Conservation (phyloP, 1,140 invertebrate species). For the Campoletis sonorensis region DNA sequence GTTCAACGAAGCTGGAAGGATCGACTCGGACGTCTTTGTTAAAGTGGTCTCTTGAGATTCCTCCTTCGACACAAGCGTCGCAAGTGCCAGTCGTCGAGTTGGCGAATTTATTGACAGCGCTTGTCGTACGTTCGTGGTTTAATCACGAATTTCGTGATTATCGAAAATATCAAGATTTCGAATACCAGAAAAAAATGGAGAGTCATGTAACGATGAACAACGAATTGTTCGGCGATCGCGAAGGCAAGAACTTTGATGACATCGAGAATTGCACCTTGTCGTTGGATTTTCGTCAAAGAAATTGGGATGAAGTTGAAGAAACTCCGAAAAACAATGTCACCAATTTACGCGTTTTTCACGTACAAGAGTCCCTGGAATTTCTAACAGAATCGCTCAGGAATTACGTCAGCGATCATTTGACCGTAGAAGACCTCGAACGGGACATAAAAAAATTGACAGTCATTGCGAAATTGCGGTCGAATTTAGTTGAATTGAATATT, state of each 20-base stretch:
- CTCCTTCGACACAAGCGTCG: background rate
- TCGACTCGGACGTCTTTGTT: slow-evolving; percentile 31
- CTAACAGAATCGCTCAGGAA: background rate
- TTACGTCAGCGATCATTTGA: background rate
- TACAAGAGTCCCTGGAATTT: background rate
- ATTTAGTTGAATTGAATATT: slow-evolving; percentile 15
- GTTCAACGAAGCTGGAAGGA: background rate
- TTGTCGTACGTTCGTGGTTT: slow-evolving; percentile 60
- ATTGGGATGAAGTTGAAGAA: background rate
- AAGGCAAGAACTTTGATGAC: background rate
- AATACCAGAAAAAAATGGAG: background rate
- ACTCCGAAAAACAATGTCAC: background rate
- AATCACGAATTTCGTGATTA: slow-evolving; percentile 29
- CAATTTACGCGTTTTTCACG: background rate
- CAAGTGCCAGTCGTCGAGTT: slow-evolving; percentile 30
- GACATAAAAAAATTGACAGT: background rate
- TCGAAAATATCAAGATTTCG: background rate
- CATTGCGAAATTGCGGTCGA: background rate
- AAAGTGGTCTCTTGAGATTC: slow-evolving; percentile 29
- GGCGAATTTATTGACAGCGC: slow-evolving; percentile 57
- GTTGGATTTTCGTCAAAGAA: slow-evolving; percentile 1
- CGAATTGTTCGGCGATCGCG: slow-evolving; percentile 23
- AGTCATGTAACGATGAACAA: background rate
- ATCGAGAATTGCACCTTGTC: slow-evolving; percentile 23
- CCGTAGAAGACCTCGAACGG: background rate